Evolutionary conservation across 2,888 invertebrate genomes (phyloP).

Genomic region (Rhimphoctona megacephalus): DNA sequence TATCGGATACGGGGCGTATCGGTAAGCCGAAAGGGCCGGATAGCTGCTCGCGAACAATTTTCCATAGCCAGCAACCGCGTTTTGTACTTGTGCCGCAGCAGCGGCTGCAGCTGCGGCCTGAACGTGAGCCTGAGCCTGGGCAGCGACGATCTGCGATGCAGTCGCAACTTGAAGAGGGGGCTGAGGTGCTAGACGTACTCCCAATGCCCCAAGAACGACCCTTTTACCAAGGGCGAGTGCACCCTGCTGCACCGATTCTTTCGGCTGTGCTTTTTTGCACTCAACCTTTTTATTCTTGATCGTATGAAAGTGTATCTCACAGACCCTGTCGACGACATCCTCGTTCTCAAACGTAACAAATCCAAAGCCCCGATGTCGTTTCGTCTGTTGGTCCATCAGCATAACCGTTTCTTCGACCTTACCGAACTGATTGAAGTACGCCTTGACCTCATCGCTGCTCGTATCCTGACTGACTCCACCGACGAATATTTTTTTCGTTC

Average conservation of each 20-base stretch:
- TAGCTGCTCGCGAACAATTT: conserved; percentile 88
- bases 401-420: conserved; percentile 96
- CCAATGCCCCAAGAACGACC: conserved; percentile 90
- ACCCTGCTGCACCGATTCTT: conserved; percentile 93
- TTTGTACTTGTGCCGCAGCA: conserved; percentile 87
- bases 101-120: conserved; percentile 86
- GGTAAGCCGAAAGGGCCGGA: conserved; percentile 84
- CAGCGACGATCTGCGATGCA: conserved; percentile 85
- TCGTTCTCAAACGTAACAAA: conserved; percentile 97
- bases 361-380: conserved; percentile 95
- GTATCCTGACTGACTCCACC: conserved; percentile 97
- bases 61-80: conserved; percentile 88
- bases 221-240: conserved; percentile 89
- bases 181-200: conserved; percentile 89
- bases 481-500: conserved; percentile 96
- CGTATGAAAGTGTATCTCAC: conserved; percentile 96
- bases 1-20: conserved; percentile 82
- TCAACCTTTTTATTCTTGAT: conserved; percentile 96
- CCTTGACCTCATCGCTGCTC: conserved; percentile 95
- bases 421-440: conserved; percentile 95
- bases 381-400: conserved; percentile 97
- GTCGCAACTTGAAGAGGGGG: conserved; percentile 87
- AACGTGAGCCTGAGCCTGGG: conserved; percentile 85
- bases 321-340: conserved; percentile 96
- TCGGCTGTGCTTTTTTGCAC: conserved; percentile 96